phyloP scores from a whole-genome alignment of 2,113 vertebrate species.

The Chauna torquata region DNA sequence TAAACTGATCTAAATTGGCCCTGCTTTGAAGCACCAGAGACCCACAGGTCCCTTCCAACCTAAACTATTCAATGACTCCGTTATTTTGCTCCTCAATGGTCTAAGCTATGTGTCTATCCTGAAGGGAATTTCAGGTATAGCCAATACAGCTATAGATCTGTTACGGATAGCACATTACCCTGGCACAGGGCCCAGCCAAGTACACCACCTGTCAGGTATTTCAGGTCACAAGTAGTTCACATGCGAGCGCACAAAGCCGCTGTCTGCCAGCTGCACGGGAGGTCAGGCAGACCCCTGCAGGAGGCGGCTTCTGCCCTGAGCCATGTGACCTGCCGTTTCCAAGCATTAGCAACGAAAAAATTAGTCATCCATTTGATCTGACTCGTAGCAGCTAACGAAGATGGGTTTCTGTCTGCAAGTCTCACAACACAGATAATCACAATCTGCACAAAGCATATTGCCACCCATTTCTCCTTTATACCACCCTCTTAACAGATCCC shows the following conservation, averaged over 20 bases:
- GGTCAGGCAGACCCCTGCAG: not conserved
- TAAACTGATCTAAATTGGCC: not conserved
- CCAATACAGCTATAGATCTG: not conserved
- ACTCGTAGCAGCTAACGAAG: not conserved
- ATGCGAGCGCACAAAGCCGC: accelerated
- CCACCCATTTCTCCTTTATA: not conserved
- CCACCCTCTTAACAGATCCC: not conserved
- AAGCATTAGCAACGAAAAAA: not conserved
- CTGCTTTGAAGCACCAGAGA: not conserved
- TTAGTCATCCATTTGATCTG: not conserved
- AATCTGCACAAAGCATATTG: not conserved
- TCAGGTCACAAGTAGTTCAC: too few relatives aligned
- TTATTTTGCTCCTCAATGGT: not conserved
- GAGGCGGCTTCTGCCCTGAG: not conserved
- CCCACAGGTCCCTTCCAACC: not conserved
- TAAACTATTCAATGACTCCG: not conserved
- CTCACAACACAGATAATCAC: not conserved
- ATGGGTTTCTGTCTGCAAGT: not conserved
- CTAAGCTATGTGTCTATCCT: not conserved
- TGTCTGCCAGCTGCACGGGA: not conserved
- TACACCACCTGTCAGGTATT: not conserved
- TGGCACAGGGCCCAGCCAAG: not conserved
- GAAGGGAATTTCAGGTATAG: not conserved
- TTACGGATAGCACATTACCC: not conserved
- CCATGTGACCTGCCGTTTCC: not conserved